Base-by-base conservation (phyloP, 2,797 vertebrate species). In the Rhabdomys pumilio region DNA sequence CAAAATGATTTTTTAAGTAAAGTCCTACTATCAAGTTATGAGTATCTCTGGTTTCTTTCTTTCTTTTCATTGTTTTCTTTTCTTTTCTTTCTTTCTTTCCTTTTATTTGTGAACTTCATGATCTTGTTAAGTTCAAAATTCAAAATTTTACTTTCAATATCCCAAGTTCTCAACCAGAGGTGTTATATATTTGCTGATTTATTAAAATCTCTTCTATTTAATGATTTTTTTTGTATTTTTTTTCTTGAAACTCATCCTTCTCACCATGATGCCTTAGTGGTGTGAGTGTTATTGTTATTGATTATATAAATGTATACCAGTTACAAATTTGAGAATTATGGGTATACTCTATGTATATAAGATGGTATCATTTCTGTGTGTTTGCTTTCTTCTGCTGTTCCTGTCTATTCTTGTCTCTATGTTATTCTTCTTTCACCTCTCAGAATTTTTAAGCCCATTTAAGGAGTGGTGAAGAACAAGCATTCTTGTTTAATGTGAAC, bases 1-100 rank as follows among this genome's bases (percentile, higher is more conserved):
- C n/a, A 95, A 86, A 95, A 93, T 6, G 75, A 93, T 91, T 89
- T 95, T 55, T 57, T 89, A 84, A 93, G 38, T 87, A 82, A 79
- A 97, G 89, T 92, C 59, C 65, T 11, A 61, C 9, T 69, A 14
- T 69, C 14, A 72, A 96, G 6, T 6, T 91, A 24, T 59, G 41
- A 94, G 20, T 77, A 75, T 82, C 82, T 4, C 22, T 90, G 9
- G 0, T 92, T 47, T 67, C 12, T 2, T 90, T 4, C 26, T 12
- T 72, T 72, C n/a, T 67, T 67, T 67, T 34, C 65, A 20, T 12
- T 91, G 65, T 12, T 67, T 63, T 63, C 9, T 92, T 1, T 90
- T 7, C 19, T 11, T 31, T 65, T 13, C 11, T 63, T 26, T 59
- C 19, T 0, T 89, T 8, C 19, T 12, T 92, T 75, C 85, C 69